A percentile compares a stretch with the other conserved stretches of the same genome.
phyloP scores from a whole-genome alignment of 2,113 vertebrate species.

The Vidua macroura region DNA sequence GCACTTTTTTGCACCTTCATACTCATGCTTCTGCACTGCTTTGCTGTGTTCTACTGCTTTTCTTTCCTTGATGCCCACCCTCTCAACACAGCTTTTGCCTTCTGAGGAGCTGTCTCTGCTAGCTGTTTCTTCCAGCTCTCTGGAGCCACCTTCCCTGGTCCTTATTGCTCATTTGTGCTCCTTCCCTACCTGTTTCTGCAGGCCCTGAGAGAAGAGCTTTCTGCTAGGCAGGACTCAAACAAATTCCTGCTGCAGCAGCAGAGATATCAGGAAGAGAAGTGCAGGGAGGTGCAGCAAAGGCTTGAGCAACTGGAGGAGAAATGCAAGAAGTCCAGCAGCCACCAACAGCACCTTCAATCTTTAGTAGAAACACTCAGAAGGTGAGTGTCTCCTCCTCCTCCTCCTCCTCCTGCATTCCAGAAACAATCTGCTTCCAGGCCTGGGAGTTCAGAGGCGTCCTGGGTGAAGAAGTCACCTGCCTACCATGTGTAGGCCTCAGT shows the following conservation, averaged over 20 bases:
- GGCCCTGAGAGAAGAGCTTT: conserved; percentile 71
- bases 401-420: background rate
- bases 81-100: background rate
- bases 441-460: background rate
- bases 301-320: conserved; percentile 72
- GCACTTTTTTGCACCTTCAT: background rate
- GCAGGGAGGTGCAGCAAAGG: conserved; percentile 72
- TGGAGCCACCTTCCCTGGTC: background rate
- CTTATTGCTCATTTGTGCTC: background rate
- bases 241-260: conserved; percentile 67
- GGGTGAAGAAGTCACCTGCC: background rate
- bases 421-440: background rate
- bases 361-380: conserved; percentile 65
- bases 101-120: background rate
- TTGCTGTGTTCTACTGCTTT: background rate
- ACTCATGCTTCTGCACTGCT: background rate
- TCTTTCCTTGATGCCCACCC: background rate
- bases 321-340: conserved; percentile 42
- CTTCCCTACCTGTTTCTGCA: background rate
- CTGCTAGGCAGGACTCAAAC: conserved; percentile 55
- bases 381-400: background rate
- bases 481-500: background rate
- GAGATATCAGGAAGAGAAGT: conserved; percentile 70
- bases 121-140: background rate
- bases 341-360: conserved; percentile 58